Evolutionary conservation across 2,113 vertebrate species (phyloP), one percentile per base, ranked within the genome.

Genomic region (Oryzias celebensis): DNA sequence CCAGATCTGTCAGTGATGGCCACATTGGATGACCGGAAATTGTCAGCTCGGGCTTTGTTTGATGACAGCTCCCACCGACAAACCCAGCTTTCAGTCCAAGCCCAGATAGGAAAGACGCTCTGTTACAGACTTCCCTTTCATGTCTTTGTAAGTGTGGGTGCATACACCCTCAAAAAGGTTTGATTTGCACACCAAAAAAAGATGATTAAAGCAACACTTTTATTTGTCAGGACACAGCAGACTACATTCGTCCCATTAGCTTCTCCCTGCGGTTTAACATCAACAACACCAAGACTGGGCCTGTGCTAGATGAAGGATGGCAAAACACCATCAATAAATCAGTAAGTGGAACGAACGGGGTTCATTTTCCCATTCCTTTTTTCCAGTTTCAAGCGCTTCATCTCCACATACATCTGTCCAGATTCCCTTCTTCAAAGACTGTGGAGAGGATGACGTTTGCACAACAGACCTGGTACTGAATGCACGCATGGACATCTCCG

Each of bases 361-460:
- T 3, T 16, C 14, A 14, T 17, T 2, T 17, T 63, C 16, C 1
- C 17, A 3, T 4, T 44, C 18, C 17, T 18, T 16, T 23, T 7
- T 28, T 22, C 16, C 23, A 22, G 17, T 52, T 56, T n/a, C 15
- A 12, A 49, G 46, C 41, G 2, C 54, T 0, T 42, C 13, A 3
- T 41, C 45, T 28, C 51, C 48, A 20, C 17, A 4, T 53, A 14
- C 46, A 2, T 60, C 49, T 62, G 64, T 65, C 28, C 73, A 99
- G 97, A 93, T 99, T 70, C 91, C 94, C 0, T 99, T 99, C 88
- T 97, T 95, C 22, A 98, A 97, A 88, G 97, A 98, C 54, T 99
- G 97, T 0, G 97, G 97, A 0, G 94, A 95, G 1, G 96, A 99
- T 5, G 87, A 98, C 0, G 92, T 95, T 68, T 99, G 97, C 2